phyloP scores from a whole-genome alignment of 1,140 invertebrate species.

The Chelonus insularis region DNA sequence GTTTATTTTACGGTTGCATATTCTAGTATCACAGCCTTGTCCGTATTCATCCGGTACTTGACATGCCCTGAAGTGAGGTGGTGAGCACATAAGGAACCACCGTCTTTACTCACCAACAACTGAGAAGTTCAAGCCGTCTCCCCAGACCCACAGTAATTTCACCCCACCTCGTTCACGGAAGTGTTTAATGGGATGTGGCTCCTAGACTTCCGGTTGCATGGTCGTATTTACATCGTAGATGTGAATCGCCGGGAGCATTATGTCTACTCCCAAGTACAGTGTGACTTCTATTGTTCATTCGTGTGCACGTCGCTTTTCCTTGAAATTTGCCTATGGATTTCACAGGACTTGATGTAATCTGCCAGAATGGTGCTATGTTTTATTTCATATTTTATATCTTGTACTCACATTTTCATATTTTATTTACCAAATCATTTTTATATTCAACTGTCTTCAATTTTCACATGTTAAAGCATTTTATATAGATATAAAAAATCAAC shows the following conservation, averaged over 20 bases:
- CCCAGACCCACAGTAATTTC: constrained; percentile 30
- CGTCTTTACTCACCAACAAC: constrained; percentile 7
- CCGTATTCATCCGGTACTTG: background rate
- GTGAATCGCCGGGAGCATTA: constrained; percentile 8
- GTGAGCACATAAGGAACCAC: background rate
- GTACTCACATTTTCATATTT: background rate
- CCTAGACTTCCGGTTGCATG: background rate
- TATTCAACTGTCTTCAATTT: no score
- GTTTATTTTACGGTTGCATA: no score
- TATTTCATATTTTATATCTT: background rate
- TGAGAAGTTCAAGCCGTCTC: constrained; percentile 4
- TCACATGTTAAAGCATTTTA: no score
- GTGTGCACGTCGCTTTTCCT: background rate
- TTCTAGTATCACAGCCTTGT: background rate
- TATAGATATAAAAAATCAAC: no score
- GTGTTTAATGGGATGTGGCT: constrained; percentile 34
- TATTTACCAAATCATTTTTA: no score
- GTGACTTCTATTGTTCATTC: constrained; percentile 2
- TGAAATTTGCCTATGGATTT: background rate
- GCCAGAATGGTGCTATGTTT: no score
- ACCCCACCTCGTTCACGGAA: constrained; percentile 22
- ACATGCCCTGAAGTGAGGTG: background rate
- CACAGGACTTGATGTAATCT: background rate
- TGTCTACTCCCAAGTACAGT: background rate
- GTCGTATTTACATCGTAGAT: background rate